phyloP scores from a whole-genome alignment of 2,113 vertebrate species.

The Limnothrissa miodon region DNA sequence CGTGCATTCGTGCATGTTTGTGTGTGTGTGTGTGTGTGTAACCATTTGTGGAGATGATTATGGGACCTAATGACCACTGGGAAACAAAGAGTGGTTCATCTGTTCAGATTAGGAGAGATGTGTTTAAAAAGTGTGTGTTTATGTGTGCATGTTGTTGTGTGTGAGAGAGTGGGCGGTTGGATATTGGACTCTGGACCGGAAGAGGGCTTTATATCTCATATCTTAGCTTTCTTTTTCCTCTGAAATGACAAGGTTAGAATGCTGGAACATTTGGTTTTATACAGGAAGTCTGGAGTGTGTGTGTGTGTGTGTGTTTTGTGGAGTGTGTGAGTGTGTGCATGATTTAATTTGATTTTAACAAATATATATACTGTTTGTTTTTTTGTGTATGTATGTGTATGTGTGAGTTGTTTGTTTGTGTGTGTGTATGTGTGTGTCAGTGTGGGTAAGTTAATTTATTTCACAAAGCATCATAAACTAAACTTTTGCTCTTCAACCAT shows the following conservation, averaged over 20 bases:
- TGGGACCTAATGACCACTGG: neutral
- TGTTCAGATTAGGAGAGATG: neutral
- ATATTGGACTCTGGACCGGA: conserved; percentile 29
- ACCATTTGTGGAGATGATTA: neutral
- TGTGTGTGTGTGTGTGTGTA: neutral
- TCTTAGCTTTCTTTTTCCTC: conserved; percentile 21
- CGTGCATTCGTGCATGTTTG: neutral
- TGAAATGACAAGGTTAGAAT: conserved; percentile 20
- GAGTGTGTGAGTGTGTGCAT: conserved; percentile 37
- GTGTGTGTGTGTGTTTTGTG: conserved; percentile 11
- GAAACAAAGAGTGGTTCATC: neutral
- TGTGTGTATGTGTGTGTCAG: conserved; percentile 16
- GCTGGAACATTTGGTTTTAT: conserved; percentile 13
- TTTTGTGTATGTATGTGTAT: neutral
- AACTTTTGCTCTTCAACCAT: conserved; percentile 51
- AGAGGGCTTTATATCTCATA: conserved; percentile 38
- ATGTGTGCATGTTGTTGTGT: conserved; percentile 6
- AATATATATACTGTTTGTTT: conserved; percentile 27
- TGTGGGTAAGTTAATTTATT: conserved; percentile 36
- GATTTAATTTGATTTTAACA: conserved; percentile 41
- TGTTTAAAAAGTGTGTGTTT: conserved; percentile 13
- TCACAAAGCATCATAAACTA: conserved; percentile 49
- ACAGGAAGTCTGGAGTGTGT: conserved; percentile 11
- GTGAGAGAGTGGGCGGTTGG: conserved; percentile 4
- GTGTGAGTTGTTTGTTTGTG: neutral